A percentile compares a stretch with the other conserved stretches of the same genome.
phyloP scores from a whole-genome alignment of 1,140 invertebrate species.

The Zaprionus ghesquierei region DNA sequence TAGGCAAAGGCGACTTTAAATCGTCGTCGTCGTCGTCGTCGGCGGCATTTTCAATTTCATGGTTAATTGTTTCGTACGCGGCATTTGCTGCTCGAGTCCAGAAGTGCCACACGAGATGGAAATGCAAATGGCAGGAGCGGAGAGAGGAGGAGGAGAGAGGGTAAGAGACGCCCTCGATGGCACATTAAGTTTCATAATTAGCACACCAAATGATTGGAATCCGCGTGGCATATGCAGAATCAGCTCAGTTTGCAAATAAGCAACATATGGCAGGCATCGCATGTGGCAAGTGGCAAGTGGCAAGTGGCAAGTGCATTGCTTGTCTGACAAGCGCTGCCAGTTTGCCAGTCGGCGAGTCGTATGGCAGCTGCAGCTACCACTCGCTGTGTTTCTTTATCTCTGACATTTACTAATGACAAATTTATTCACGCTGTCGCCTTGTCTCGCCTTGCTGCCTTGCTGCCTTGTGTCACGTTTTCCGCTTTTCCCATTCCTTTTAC shows the following conservation, averaged over 20 bases:
- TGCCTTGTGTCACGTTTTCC: conserved; percentile 42
- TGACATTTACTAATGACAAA: conserved; percentile 81
- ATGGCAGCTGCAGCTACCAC: conserved; percentile 30
- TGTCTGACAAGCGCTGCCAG: conserved; percentile 3
- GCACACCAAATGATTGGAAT: conserved; percentile 73
- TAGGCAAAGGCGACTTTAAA: conserved; percentile 59
- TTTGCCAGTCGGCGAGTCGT: conserved; percentile 37
- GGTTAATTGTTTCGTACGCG: conserved; percentile 80
- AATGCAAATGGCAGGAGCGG: neutral
- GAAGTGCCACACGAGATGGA: conserved; percentile 32
- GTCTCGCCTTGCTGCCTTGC: conserved; percentile 46
- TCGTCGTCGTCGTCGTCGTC: conserved; percentile 29
- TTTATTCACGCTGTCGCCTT: conserved; percentile 79
- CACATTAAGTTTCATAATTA: conserved; percentile 81
- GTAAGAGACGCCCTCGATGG: conserved; percentile 42
- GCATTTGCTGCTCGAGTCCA: conserved; percentile 66
- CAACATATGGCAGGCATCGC: conserved; percentile 67
- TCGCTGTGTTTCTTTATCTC: conserved; percentile 55
- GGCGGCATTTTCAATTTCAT: conserved; percentile 79
- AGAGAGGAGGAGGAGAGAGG: neutral
- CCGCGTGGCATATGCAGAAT: conserved; percentile 46
- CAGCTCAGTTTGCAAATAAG: conserved; percentile 58
- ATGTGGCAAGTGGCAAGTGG: conserved; percentile 45
- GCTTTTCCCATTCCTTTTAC: neutral
- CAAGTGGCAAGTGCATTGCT: conserved; percentile 56